These are phyloP conservation scores for Leptatherina wallacei DNA, from an alignment of 2,797 vertebrate genomes.

Conservation along the genomic window DNA sequence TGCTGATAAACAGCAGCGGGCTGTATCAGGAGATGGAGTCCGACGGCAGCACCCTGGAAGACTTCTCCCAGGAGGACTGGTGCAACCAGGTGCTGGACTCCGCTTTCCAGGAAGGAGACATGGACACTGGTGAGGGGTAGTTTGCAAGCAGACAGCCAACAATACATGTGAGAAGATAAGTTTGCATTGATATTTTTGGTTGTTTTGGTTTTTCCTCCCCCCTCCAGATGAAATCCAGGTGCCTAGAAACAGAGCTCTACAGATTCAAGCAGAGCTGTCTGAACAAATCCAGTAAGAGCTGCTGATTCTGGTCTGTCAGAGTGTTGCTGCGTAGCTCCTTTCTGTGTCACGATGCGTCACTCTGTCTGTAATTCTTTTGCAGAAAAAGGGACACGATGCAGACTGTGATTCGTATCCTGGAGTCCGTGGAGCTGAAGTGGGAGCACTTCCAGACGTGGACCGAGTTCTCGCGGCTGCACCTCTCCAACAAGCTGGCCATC, in stretches of 20 bases:
- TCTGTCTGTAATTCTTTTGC: constrained; percentile 14
- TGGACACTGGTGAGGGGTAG: constrained; percentile 89
- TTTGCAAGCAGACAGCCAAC: too few species aligned
- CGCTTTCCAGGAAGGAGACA: constrained; percentile 92
- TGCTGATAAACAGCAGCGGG: constrained; percentile 98
- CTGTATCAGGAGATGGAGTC: constrained; percentile 99
- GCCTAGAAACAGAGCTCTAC: constrained; percentile 90
- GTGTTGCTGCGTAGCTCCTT: background rate
- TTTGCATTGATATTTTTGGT: constrained; percentile 3
- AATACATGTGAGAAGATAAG: background rate
- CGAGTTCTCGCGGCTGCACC: constrained; percentile 95
- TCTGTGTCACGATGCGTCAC: constrained; percentile 23
- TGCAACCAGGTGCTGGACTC: constrained; percentile 94
- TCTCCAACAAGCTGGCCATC: constrained; percentile 98
- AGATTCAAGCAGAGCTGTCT: constrained; percentile 89
- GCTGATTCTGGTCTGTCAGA: too few species aligned
- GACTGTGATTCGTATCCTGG: constrained; percentile 94
- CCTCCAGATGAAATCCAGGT: constrained; percentile 91
- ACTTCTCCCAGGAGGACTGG: constrained; percentile 98
- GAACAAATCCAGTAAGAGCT: constrained; percentile 90
- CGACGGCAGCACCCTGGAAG: constrained; percentile 96
- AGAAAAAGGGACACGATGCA: constrained; percentile 93
- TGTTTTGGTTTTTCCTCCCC: constrained; percentile 39
- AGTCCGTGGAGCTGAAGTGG: constrained; percentile 96
- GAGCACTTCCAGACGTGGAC: constrained; percentile 98